These are phyloP conservation scores for Mola mola DNA, from an alignment of 2,113 vertebrate genomes.

Conservation along the genomic window DNA sequence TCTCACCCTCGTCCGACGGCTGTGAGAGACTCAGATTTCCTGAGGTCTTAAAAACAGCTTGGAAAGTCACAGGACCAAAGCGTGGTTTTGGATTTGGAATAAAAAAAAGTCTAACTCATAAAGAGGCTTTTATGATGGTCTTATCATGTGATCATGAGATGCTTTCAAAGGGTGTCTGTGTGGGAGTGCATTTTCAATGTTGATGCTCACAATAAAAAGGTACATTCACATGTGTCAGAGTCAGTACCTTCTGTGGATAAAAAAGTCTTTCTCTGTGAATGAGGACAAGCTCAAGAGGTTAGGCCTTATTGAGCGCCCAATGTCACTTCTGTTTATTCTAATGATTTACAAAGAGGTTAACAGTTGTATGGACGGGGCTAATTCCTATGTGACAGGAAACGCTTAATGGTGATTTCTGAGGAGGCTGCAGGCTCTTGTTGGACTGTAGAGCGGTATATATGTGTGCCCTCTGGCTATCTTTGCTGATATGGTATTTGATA, in stretches of 20 bases:
- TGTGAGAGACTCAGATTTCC: conserved; percentile 26
- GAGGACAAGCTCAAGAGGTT: conserved; percentile 8
- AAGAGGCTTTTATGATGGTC: conserved; percentile 57
- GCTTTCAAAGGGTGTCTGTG: conserved; percentile 27
- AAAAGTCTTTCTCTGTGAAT: conserved; percentile 10
- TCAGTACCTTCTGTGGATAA: conserved; percentile 1
- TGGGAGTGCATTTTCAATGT: not conserved
- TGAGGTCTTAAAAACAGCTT: conserved; percentile 39
- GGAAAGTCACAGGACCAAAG: conserved; percentile 68
- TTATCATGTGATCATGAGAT: conserved; percentile 65
- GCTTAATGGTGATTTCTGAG: conserved; percentile 12
- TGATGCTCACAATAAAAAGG: not conserved
- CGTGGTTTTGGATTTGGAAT: conserved; percentile 52
- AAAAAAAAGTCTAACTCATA: conserved; percentile 53
- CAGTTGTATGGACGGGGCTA: not conserved
- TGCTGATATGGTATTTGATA: conserved; percentile 11
- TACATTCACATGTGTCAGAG: conserved; percentile 1
- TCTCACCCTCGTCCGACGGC: conserved; percentile 18
- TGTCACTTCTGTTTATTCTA: conserved; percentile 5
- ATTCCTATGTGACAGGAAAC: conserved; percentile 4
- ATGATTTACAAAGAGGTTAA: not conserved
- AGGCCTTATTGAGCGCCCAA: conserved; percentile 1
- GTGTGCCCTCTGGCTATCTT: conserved; percentile 20
- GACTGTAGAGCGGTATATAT: not conserved
- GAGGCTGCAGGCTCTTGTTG: conserved; percentile 18